phyloP scores from a whole-genome alignment of 2,888 invertebrate species.

The Melolontha melolontha region DNA sequence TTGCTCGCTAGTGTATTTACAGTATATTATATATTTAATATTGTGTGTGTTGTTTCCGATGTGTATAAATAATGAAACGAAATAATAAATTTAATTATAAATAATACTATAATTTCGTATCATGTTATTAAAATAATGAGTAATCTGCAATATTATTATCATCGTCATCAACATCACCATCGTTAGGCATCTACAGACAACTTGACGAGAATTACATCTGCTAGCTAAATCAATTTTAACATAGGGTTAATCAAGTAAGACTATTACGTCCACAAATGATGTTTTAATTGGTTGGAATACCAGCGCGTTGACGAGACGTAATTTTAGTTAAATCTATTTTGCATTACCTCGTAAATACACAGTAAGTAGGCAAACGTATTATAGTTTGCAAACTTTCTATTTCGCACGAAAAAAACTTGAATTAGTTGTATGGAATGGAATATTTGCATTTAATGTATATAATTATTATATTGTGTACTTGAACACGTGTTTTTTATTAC shows the following conservation, averaged over 20 bases:
- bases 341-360: background rate
- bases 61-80: no score
- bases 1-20: no score
- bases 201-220: background rate
- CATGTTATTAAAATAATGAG: no score
- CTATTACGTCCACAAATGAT: slow-evolving; percentile 14
- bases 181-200: background rate
- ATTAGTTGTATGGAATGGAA: background rate
- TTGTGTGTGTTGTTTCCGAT: no score
- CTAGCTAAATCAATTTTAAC: slow-evolving; percentile 5
- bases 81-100: no score
- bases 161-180: background rate
- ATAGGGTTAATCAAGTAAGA: background rate
- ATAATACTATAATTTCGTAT: no score
- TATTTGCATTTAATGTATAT: slow-evolving; percentile 2
- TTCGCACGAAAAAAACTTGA: slow-evolving; percentile 19
- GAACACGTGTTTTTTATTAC: no score
- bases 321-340: background rate
- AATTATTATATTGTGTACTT: slow-evolving; percentile 1
- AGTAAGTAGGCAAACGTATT: background rate
- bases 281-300: slow-evolving; percentile 12
- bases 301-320: background rate
- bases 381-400: slow-evolving; percentile 15
- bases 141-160: background rate
- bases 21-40: no score